Conservation (phyloP, 2,797 vertebrate species). For the Sebastes elongatus region DNA sequence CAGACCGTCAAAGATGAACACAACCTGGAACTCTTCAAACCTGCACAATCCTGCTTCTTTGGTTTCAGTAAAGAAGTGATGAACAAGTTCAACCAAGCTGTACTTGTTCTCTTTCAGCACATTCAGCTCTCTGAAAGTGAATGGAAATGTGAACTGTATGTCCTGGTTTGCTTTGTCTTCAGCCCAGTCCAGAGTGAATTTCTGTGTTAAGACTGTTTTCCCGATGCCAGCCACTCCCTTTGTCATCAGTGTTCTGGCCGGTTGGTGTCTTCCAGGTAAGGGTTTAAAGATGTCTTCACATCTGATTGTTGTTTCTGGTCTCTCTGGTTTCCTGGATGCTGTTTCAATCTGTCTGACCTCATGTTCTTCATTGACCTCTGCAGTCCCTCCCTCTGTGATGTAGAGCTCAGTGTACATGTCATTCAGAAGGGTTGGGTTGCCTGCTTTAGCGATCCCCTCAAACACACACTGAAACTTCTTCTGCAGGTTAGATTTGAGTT, state of each 20-base stretch:
- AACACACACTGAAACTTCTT: conserved; percentile 21
- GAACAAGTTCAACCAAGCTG: neutral
- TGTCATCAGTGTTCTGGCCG: conserved; percentile 26
- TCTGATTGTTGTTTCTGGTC: neutral
- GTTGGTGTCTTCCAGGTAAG: neutral
- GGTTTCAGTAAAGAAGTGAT: neutral
- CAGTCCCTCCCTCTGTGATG: neutral
- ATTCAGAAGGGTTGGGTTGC: neutral
- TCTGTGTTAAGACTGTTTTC: conserved; percentile 9
- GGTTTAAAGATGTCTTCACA: conserved; percentile 25
- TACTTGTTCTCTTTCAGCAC: neutral
- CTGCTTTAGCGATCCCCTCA: neutral
- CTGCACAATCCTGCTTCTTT: neutral
- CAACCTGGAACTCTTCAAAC: neutral
- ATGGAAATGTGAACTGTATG: conserved; percentile 20
- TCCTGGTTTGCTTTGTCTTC: conserved; percentile 5
- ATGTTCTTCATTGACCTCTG: conserved; percentile 7
- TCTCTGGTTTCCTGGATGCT: neutral
- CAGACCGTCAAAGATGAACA: conserved; percentile 43
- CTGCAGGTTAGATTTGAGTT: conserved; percentile 28
- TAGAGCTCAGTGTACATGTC: conserved; percentile 37
- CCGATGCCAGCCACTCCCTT: conserved; percentile 45
- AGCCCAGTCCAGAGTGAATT: conserved; percentile 40
- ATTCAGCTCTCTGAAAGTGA: conserved; percentile 39
- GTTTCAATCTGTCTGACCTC: conserved; percentile 26